Evolutionary conservation across 1,140 invertebrate species (phyloP), one percentile per base, ranked within the genome.

Genomic region (Dendroctonus ponderosae): DNA sequence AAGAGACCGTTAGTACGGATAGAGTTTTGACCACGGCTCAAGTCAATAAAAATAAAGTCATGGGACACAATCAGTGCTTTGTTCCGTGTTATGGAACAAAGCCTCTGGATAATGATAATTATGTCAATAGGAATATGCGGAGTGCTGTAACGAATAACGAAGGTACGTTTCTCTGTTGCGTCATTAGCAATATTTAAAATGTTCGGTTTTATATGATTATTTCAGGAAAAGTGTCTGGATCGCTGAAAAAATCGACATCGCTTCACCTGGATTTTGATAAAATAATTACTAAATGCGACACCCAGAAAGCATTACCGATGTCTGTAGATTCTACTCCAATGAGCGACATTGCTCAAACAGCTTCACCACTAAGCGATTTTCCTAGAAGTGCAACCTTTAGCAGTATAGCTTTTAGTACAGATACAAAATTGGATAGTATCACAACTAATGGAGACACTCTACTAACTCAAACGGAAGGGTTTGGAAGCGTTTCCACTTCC

Each of bases 291-390:
- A 67, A 69, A 41, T 59, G 46, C 14, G 71, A 71, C 8, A 37
- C 46, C 3, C 68, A 71, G 6, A 68, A 68, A 46, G 62, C 42
- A 11, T 39, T 70, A 9, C 74, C 75, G 11, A 76, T 75, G 75
- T 77, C 75, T 2, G 69, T 77, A 9, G 76, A 76, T 69, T 76
- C 76, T 8, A 78, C 76, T 8, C 76, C 76, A 2, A 64, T 72
- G 44, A 76, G 70, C 53, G 75, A 76, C 62, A 9, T 73, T n/a
- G 64, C 66, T 9, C 62, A 58, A 15, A 50, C 44, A 4, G 44
- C 62, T 44, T 67, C 69, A 3, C 67, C 67, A 6, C 38, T 68
- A 15, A 70, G 53, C 44, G 66, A 67, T 61, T 62, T 62, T 48
- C 66, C 66, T 5, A 61, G 66, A 50, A 58, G 58, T 5, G 42